Base-by-base conservation (phyloP, 2,888 invertebrate genomes). In the Drosophila kambysellisi region DNA sequence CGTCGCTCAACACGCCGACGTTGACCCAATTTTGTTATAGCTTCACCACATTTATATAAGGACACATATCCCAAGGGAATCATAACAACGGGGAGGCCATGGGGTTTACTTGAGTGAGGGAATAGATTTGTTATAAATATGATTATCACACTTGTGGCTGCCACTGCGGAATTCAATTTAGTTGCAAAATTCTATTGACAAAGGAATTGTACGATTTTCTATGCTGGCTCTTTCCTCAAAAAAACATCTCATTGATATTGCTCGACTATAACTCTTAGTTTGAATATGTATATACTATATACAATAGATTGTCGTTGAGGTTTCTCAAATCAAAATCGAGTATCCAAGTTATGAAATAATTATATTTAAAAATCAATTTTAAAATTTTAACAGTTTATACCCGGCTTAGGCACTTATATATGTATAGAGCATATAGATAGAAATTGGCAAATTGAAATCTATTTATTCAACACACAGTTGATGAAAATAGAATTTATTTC, bases 21-120 rank as follows among this genome's bases (percentile, higher is more conserved):
- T 72, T 85, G 84, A 87, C 84, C 84, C 66, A 84, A 81, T 82
- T 87, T 74, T 46, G 50, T n/a, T 56, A 56, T 54, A 48, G 48
- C 43, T 56, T 46, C 41, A 15, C 29, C 66, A 70, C 67, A 75
- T 25, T 46, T 78, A 76, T 71, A 70, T 80, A 87, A 80, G 72
- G 65, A 57, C 39, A 65, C 17, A 25, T 30, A 6, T 54, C 48
- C 48, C 37, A 25, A 15, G 17, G 29, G 48, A 48, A 17, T 25
- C 20, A 35, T 20, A 20, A 11, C 20, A 29, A 33, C 32, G 39
- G 2, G n/a, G 11, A n/a, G 30, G 25, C 39, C 20, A 48, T 37
- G 29, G 56, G 9, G 20, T 11, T 20, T 43, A 11, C 20, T 20
- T 20, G 43, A 5, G 43, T 43, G 52, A 37, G 30, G 8, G 12